Evolutionary conservation across 1,140 invertebrate genomes (phyloP), one percentile per base, ranked within the genome.

Genomic region (Drosophila aff.): DNA sequence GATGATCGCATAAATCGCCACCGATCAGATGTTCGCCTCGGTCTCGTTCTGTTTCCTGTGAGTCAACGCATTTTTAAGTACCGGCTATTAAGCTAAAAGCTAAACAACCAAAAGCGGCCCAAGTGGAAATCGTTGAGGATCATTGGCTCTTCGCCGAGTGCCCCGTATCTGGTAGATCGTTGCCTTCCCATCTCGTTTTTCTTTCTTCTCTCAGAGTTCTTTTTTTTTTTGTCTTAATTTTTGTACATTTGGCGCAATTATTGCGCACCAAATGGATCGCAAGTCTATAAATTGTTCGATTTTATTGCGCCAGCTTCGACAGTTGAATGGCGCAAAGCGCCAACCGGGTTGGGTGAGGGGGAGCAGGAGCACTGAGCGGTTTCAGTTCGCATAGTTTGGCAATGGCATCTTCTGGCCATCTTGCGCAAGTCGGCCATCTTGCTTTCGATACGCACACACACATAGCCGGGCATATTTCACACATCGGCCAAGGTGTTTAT

Each of bases 221-320:
- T 41, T 33, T 52, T 18, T 31, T 61, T 18, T 4, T 33, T 77
- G 60, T 81, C 62, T 89, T 90, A 73, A 81, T 90, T 89, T 90
- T 74, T 84, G 68, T 85, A 76, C 80, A 91, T 85, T 90, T 90
- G 86, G 85, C 85, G 85, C 85, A 85, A 90, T 90, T 90, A 89
- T 89, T 89, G 85, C 85, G 85, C 85, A 89, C 81, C 85, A 81
- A 89, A 91, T 86, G 82, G 74, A 85, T 86, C 82, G 82, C 82
- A 79, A 91, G 90, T 83, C 85, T 74, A 92, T 92, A 92, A 92
- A 92, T 92, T 90, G 82, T 92, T 87, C 77, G 65, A 92, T 92
- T 92, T 92, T 92, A 92, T 92, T 92, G 80, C 90, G 85, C 79
- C 86, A 85, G 85, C 86, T 77, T 90, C 85, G 85, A 90, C 85